A percentile compares a stretch with the other conserved stretches of the same genome.
Evolutionary conservation across 2,888 invertebrate genomes (phyloP).

Genomic region (Tetragonula carbonaria): DNA sequence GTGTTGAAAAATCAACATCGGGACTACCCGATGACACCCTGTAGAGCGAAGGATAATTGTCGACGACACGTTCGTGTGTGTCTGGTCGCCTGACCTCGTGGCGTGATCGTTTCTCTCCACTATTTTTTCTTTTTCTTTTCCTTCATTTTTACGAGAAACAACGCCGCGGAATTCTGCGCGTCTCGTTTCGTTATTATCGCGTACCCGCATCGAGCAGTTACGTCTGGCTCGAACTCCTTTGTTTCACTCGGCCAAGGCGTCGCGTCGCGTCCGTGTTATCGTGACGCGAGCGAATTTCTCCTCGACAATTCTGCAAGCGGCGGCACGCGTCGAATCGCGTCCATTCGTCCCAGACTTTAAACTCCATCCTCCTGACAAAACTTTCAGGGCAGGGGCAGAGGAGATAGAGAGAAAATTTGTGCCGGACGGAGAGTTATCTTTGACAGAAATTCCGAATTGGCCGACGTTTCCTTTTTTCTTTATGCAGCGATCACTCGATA

Average conservation of each 20-base stretch:
- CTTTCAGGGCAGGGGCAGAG: background rate
- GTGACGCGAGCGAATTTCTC: constrained; percentile 37
- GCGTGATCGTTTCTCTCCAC: background rate
- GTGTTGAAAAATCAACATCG: background rate
- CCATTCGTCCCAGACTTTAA: background rate
- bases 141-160: constrained; percentile 18
- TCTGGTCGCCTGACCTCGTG: constrained; percentile 5
- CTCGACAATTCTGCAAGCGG: constrained; percentile 31
- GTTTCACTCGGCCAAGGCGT: constrained; percentile 53
- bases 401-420: background rate
- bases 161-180: constrained; percentile 45
- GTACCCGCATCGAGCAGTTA: constrained; percentile 53
- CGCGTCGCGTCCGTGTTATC: constrained; percentile 50
- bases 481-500: background rate
- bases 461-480: background rate
- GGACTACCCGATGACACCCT: constrained; percentile 9
- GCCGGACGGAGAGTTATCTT: background rate
- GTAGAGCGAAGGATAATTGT: constrained; percentile 40
- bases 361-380: background rate
- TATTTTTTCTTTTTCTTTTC: background rate
- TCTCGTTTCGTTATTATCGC: constrained; percentile 57
- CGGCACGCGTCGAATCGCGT: constrained; percentile 8
- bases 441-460: background rate
- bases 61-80: constrained; percentile 37
- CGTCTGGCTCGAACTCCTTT: constrained; percentile 59